Evolutionary conservation across 2,888 invertebrate species (phyloP).

Genomic region (Apoda limacodes): DNA sequence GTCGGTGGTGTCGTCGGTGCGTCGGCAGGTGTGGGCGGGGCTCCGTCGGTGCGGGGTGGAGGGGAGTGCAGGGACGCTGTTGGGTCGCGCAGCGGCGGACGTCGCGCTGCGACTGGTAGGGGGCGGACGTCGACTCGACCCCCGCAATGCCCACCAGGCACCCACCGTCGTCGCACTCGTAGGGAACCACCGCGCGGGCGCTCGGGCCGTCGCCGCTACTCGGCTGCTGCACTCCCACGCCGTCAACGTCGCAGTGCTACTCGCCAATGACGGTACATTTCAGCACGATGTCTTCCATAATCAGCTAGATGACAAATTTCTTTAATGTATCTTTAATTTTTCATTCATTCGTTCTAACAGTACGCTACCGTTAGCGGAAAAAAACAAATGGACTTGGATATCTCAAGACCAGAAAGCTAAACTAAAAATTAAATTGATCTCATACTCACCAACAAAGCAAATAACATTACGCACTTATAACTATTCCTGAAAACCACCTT

Average conservation of each 20-base stretch:
- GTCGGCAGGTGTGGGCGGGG: slow-evolving; percentile 75
- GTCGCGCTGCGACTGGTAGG: slow-evolving; percentile 82
- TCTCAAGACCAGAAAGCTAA: no score
- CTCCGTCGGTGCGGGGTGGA: slow-evolving; percentile 58
- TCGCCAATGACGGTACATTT: slow-evolving; percentile 12
- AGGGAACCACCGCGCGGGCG: slow-evolving; percentile 72
- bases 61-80: slow-evolving; percentile 77
- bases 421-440: no score
- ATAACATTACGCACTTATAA: no score
- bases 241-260: slow-evolving; percentile 58
- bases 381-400: no score
- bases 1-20: slow-evolving; percentile 74
- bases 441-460: no score
- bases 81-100: slow-evolving; percentile 88
- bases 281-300: no score
- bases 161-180: slow-evolving; percentile 83
- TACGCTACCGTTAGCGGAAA: no score
- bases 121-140: slow-evolving; percentile 85
- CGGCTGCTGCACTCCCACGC: slow-evolving; percentile 84
- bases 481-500: no score
- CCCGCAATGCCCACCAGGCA: slow-evolving; percentile 89
- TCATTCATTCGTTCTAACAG: no score
- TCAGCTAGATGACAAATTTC: no score
- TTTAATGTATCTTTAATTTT: no score
- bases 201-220: slow-evolving; percentile 63